A percentile compares a stretch with the other conserved stretches of the same genome.
These are phyloP conservation scores for Synergus umbraculus DNA, from an alignment of 2,888 invertebrate genomes.

Conservation along the genomic window DNA sequence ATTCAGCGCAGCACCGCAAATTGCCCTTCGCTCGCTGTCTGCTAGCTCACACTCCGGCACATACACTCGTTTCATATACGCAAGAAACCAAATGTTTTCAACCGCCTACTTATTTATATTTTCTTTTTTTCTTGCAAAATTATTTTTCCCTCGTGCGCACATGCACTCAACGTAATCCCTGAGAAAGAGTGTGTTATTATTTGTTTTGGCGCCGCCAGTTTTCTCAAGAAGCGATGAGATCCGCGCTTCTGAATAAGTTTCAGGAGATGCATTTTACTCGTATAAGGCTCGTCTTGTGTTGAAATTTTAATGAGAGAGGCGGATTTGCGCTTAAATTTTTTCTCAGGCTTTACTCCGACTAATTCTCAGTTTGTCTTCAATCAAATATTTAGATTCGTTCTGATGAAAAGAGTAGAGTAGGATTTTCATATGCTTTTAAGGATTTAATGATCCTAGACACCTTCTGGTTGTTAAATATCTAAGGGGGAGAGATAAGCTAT, in stretches of 20 bases:
- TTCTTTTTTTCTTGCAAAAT: slow-evolving; percentile 42
- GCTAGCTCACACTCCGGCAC: slow-evolving; percentile 44
- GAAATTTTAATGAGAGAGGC: slow-evolving; percentile 33
- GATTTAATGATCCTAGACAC: background rate
- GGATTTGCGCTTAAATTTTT: slow-evolving; percentile 16
- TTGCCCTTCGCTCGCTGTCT: slow-evolving; percentile 61
- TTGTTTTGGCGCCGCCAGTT: slow-evolving; percentile 61
- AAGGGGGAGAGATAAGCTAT: slow-evolving; percentile 1
- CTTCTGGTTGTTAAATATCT: background rate
- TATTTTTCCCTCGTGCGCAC: slow-evolving; percentile 45
- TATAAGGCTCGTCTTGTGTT: background rate
- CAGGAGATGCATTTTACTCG: slow-evolving; percentile 25
- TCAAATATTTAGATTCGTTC: too few relatives aligned
- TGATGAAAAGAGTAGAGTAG: background rate
- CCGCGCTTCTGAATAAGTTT: slow-evolving; percentile 39
- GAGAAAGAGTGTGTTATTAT: slow-evolving; percentile 61
- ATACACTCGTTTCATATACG: slow-evolving; percentile 41
- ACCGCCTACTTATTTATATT: slow-evolving; percentile 63
- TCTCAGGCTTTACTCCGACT: background rate
- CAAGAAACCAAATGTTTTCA: slow-evolving; percentile 69
- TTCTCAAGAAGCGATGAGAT: slow-evolving; percentile 17
- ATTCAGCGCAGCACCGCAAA: slow-evolving; percentile 76
- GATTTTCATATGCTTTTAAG: slow-evolving; percentile 3
- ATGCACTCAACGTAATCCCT: slow-evolving; percentile 56
- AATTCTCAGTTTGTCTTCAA: too few relatives aligned